Conservation (phyloP, 2,888 invertebrate species). For the Podabrus alpinus region DNA sequence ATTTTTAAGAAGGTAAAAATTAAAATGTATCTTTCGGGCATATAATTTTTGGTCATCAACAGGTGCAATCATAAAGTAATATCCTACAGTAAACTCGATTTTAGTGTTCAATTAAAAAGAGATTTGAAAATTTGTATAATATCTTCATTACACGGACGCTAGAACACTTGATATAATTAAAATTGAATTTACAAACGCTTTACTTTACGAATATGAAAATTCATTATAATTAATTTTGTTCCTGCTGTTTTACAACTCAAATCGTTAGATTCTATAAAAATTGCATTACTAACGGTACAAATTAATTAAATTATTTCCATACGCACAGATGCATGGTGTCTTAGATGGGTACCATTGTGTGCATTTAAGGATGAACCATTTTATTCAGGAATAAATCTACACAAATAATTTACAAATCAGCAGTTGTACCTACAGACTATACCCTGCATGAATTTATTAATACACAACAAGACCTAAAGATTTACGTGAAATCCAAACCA, state of each 20-base stretch:
- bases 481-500: too few relatives aligned
- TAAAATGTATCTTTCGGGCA: conserved; percentile 16
- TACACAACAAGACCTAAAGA: too few relatives aligned
- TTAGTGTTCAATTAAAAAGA: conserved; percentile 39
- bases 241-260: not conserved
- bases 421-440: too few relatives aligned
- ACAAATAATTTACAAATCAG: too few relatives aligned
- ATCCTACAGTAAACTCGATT: conserved; percentile 23
- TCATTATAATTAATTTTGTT: not conserved
- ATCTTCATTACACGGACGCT: conserved; percentile 38
- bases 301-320: not conserved
- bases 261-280: not conserved
- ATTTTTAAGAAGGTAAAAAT: not conserved
- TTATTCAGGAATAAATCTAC: too few relatives aligned
- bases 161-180: not conserved
- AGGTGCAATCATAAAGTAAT: conserved; percentile 36
- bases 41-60: conserved; percentile 32
- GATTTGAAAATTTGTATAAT: conserved; percentile 38
- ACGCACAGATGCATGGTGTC: not conserved
- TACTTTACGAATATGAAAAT: not conserved
- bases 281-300: not conserved
- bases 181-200: not conserved
- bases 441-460: too few relatives aligned
- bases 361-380: too few relatives aligned
- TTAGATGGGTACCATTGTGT: not conserved